phyloP scores from a whole-genome alignment of 2,888 invertebrate genomes.

The Oligia latruncula region DNA sequence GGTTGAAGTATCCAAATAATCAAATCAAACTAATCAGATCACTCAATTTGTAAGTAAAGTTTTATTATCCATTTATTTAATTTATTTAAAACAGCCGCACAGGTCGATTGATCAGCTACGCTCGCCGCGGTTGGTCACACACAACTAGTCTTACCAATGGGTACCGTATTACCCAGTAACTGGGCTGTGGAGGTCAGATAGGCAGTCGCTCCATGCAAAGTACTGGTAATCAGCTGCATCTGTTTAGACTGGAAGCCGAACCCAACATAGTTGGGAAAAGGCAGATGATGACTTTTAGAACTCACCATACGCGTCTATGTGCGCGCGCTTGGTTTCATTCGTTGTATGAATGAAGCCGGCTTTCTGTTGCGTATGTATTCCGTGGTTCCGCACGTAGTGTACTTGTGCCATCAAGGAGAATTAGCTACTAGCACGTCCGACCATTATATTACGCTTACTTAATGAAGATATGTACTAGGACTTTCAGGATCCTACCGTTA shows the following conservation, averaged over 20 bases:
- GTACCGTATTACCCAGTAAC: no score
- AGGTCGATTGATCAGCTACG: no score
- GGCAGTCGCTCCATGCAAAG: no score
- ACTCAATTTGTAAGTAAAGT: background rate
- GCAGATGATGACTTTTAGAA: no score
- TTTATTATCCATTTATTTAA: background rate
- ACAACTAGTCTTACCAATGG: no score
- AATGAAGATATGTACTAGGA: conserved; percentile 50
- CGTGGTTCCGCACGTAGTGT: conserved; percentile 26
- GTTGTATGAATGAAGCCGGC: fast-evolving
- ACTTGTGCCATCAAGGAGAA: conserved; percentile 30
- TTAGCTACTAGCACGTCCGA: conserved; percentile 42
- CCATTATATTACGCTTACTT: conserved; percentile 45
- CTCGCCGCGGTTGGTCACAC: no score
- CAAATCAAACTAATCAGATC: background rate
- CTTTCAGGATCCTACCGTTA: conserved; percentile 30
- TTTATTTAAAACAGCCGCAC: no score
- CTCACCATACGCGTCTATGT: background rate
- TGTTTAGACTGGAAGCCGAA: no score
- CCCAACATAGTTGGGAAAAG: no score
- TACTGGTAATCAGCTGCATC: no score
- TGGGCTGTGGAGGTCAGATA: no score
- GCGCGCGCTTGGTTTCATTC: background rate
- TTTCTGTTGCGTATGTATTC: conserved; percentile 1
- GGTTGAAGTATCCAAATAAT: background rate